phyloP scores from a whole-genome alignment of 2,888 invertebrate genomes.

The Pyrocoelia pectoralis region DNA sequence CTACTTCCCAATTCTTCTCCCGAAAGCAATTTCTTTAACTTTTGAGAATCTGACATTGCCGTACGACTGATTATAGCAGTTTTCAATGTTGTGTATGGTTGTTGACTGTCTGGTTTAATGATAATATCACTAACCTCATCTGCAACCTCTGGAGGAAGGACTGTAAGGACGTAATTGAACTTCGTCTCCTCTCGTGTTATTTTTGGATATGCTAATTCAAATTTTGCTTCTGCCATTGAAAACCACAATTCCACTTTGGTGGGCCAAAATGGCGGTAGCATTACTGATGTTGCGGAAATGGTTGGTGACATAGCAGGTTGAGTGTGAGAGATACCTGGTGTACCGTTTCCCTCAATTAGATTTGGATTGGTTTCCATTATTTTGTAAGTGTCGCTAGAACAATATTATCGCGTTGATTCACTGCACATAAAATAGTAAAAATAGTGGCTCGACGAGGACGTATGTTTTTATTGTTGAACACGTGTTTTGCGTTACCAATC shows the following conservation, averaged over 20 bases:
- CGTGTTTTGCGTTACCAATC: too few relatives aligned
- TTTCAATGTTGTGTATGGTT: conserved; percentile 3
- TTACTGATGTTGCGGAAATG: not conserved
- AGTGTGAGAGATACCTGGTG: too few relatives aligned
- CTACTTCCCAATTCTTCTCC: conserved; percentile 4
- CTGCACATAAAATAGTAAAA: too few relatives aligned
- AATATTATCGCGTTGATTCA: too few relatives aligned
- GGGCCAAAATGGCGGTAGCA: conserved; percentile 7
- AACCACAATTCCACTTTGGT: conserved; percentile 6
- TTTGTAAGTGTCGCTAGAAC: too few relatives aligned
- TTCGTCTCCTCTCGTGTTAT: not conserved
- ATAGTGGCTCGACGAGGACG: too few relatives aligned
- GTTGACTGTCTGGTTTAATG: not conserved
- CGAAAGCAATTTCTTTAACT: not conserved
- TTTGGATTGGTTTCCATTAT: too few relatives aligned
- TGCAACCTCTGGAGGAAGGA: conserved; percentile 2
- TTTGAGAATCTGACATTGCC: conserved; percentile 6
- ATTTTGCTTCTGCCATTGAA: conserved; percentile 12
- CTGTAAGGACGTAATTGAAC: conserved; percentile 9
- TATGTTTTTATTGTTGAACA: too few relatives aligned
- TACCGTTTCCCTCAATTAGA: too few relatives aligned
- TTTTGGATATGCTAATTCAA: not conserved
- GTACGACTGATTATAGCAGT: not conserved
- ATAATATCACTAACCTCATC: conserved; percentile 5
- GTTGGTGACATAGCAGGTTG: too few relatives aligned